Conservation (phyloP, 1,140 invertebrate species). For the Drosophila kikkawai region DNA sequence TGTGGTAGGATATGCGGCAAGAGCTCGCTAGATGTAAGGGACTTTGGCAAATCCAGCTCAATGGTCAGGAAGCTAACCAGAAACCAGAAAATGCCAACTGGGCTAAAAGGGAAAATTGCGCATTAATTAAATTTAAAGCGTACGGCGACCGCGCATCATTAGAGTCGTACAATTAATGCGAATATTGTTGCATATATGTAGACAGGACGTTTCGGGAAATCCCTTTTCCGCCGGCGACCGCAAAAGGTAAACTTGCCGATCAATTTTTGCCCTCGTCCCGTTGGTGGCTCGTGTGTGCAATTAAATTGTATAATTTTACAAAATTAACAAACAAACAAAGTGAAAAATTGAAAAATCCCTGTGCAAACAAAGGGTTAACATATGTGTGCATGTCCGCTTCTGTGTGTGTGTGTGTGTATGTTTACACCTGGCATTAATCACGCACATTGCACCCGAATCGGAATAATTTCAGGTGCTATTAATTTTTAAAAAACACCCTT, state of each 20-base stretch:
- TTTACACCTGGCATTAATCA: conserved; percentile 63
- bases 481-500: conserved; percentile 51
- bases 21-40: background rate
- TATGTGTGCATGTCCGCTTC: conserved; percentile 13
- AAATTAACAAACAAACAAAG: conserved; percentile 72
- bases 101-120: conserved; percentile 70
- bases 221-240: conserved; percentile 21
- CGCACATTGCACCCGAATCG: conserved; percentile 35
- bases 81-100: conserved; percentile 57
- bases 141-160: conserved; percentile 67
- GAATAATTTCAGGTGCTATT: conserved; percentile 68
- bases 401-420: conserved; percentile 17
- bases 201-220: background rate
- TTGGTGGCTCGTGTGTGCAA: conserved; percentile 64
- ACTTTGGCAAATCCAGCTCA: conserved; percentile 1
- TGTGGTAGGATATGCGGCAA: background rate
- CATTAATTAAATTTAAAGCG: conserved; percentile 79
- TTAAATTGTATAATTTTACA: conserved; percentile 81
- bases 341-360: conserved; percentile 60
- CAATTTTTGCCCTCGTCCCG: conserved; percentile 33
- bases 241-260: conserved; percentile 63
- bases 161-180: conserved; percentile 71
- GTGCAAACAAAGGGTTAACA: conserved; percentile 56
- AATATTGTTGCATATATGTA: conserved; percentile 49
- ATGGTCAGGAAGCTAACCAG: conserved; percentile 9